Percentiles rank a stretch among this genome's conserved stretches.
These are phyloP conservation scores for Pardalotus punctatus DNA, from an alignment of 2,113 vertebrate genomes.

Conservation along the genomic window DNA sequence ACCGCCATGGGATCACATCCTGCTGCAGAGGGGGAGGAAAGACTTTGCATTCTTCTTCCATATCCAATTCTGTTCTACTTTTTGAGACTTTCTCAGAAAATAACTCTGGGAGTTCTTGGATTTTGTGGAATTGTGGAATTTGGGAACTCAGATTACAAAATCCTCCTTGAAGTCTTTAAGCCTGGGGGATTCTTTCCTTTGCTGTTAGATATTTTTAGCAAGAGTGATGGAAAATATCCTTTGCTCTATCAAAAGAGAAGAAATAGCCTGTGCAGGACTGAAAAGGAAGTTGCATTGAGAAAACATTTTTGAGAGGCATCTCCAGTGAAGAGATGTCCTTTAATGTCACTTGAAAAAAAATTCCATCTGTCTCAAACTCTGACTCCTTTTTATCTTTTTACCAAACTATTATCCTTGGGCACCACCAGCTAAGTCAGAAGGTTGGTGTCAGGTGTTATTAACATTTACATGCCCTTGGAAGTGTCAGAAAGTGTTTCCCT, in stretches of 20 bases:
- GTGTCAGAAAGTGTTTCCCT: neutral
- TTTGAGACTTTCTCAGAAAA: neutral
- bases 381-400: neutral
- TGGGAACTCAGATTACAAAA: neutral
- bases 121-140: neutral
- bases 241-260: neutral
- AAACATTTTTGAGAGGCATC: neutral
- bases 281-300: neutral
- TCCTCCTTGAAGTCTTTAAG: neutral
- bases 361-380: neutral
- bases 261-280: neutral
- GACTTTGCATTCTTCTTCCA: neutral
- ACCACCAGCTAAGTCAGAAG: neutral
- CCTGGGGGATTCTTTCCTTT: neutral
- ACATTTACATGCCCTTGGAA: neutral
- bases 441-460: neutral
- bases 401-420: neutral
- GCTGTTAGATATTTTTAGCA: neutral
- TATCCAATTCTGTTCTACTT: neutral
- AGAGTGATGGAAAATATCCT: neutral
- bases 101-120: neutral
- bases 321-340: neutral
- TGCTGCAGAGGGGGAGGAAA: neutral
- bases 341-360: neutral
- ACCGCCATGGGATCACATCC: rapidly evolving